phyloP scores from a whole-genome alignment of 2,113 vertebrate species.

The Gymnocephalus cernua region DNA sequence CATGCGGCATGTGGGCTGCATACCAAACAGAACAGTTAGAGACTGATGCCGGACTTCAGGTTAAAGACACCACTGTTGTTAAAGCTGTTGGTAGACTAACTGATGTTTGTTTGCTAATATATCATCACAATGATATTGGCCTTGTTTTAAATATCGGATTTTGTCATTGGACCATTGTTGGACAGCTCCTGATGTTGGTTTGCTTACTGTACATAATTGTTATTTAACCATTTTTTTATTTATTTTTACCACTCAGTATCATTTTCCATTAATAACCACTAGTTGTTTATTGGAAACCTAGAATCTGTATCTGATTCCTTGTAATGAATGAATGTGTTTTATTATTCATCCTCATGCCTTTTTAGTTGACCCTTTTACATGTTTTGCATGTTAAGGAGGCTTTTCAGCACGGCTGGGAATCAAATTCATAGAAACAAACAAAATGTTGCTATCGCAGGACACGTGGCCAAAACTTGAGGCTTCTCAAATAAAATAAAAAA shows the following conservation, averaged over 20 bases:
- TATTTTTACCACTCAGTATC: background rate
- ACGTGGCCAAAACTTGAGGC: too few species aligned
- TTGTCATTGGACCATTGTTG: background rate
- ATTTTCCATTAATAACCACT: conserved; percentile 3
- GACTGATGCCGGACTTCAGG: background rate
- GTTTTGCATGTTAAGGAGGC: background rate
- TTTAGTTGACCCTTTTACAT: background rate
- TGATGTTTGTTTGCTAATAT: background rate
- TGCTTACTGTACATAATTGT: background rate
- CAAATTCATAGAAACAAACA: background rate
- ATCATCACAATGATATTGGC: background rate
- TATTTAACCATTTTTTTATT: too few species aligned
- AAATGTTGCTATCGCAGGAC: background rate
- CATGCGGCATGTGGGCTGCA: conserved; percentile 14
- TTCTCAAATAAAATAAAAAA: too few species aligned
- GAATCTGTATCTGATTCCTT: background rate
- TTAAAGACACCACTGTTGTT: background rate
- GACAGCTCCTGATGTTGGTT: background rate
- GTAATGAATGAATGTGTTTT: background rate
- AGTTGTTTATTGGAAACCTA: background rate
- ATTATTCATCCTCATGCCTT: background rate
- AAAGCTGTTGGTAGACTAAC: background rate
- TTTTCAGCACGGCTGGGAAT: background rate
- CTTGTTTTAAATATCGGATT: background rate
- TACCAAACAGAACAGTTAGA: background rate